Evolutionary conservation across 1,140 invertebrate genomes (phyloP).

Genomic region (Danaus melanippus): DNA sequence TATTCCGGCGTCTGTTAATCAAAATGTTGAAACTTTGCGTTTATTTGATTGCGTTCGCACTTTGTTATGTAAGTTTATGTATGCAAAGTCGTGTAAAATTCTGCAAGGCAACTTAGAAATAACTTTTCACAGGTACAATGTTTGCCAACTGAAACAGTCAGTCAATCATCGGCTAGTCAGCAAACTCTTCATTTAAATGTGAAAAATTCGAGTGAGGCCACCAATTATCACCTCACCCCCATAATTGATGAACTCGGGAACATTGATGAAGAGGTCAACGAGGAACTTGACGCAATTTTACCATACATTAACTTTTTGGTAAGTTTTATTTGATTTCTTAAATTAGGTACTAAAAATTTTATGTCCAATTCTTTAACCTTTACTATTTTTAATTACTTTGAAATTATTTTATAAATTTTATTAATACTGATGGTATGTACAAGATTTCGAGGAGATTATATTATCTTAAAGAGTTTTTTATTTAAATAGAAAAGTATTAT

Average conservation of each 20-base stretch:
- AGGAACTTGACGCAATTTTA: conserved; percentile 13
- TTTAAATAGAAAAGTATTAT: too few species aligned
- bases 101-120: too few species aligned
- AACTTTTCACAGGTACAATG: conserved; percentile 13
- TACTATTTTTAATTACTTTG: too few species aligned
- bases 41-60: neutral
- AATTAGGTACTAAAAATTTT: too few species aligned
- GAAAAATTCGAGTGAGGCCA: conserved; percentile 13
- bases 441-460: too few species aligned
- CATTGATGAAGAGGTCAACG: conserved; percentile 12
- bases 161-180: conserved; percentile 1
- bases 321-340: conserved; percentile 9
- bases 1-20: neutral
- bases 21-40: conserved; percentile 9
- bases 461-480: too few species aligned
- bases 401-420: too few species aligned
- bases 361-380: too few species aligned
- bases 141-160: conserved; percentile 7
- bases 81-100: neutral
- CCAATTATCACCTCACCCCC: conserved; percentile 14
- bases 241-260: conserved; percentile 10
- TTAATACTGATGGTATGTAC: too few species aligned
- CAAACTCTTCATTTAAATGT: conserved; percentile 14
- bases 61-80: conserved; percentile 11
- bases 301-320: conserved; percentile 27